These are phyloP conservation scores for Carassius auratus DNA, from an alignment of 2,113 vertebrate genomes.

Conservation along the genomic window DNA sequence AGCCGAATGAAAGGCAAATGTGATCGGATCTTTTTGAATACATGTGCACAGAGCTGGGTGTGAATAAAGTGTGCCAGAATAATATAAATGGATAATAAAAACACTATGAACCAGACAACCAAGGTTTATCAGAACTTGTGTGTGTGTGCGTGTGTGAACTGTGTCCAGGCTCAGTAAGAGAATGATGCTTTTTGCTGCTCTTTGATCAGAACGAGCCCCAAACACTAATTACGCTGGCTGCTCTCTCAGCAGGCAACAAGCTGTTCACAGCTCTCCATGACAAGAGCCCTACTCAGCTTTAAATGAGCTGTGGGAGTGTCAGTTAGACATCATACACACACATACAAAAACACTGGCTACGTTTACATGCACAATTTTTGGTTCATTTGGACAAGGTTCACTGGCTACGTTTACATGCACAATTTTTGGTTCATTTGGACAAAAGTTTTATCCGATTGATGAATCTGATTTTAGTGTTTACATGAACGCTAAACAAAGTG, in stretches of 20 bases:
- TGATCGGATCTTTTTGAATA: not conserved
- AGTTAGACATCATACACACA: not conserved
- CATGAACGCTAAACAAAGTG: no score
- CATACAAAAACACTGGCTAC: not conserved
- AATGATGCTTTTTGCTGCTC: not conserved
- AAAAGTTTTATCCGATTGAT: no score
- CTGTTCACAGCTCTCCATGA: slow-evolving; percentile 39
- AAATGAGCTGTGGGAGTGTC: slow-evolving; percentile 4
- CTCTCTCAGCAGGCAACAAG: slow-evolving; percentile 56
- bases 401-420: no score
- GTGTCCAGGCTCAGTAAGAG: not conserved
- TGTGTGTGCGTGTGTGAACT: not conserved
- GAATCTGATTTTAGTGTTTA: no score
- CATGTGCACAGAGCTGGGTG: not conserved
- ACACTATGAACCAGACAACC: not conserved
- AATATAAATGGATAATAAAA: not conserved
- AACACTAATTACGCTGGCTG: slow-evolving; percentile 50
- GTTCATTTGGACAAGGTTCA: no score
- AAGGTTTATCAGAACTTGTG: not conserved
- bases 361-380: no score
- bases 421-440: no score
- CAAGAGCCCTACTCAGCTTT: slow-evolving; percentile 23
- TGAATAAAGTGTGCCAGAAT: slow-evolving; percentile 3
- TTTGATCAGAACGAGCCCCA: slow-evolving; percentile 26
- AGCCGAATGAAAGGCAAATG: not conserved